Conservation (phyloP, 2,797 vertebrate genomes). For the Helarctos malayanus region DNA sequence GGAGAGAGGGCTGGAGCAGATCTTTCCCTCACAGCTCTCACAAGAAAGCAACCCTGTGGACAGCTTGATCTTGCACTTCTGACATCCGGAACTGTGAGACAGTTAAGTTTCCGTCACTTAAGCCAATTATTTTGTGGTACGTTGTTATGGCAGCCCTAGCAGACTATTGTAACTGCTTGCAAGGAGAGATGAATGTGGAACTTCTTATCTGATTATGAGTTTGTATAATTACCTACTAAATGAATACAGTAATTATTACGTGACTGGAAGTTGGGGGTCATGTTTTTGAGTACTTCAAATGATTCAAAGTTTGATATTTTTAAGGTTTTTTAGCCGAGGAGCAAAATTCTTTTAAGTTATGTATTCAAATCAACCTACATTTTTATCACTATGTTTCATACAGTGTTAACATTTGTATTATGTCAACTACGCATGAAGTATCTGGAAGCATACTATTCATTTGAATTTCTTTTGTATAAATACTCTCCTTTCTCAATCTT, state of each 20-base stretch:
- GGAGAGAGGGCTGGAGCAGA: background rate
- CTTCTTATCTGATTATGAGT: background rate
- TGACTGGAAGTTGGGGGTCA: background rate
- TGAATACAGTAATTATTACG: background rate
- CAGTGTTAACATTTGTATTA: background rate
- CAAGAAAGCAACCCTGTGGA: background rate
- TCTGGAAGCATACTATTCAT: background rate
- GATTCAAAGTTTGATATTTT: slow-evolving; percentile 12
- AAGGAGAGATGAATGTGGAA: background rate
- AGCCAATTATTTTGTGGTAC: background rate
- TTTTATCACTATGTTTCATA: background rate
- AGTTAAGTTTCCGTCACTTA: background rate
- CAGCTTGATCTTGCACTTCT: background rate
- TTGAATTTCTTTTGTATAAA: slow-evolving; percentile 27
- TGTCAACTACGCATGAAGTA: background rate
- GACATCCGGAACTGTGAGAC: background rate
- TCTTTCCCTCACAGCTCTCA: background rate
- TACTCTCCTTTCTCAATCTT: background rate
- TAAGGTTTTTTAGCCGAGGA: slow-evolving; percentile 35
- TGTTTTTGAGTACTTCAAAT: slow-evolving; percentile 36
- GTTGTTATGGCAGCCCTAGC: background rate
- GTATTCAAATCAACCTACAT: background rate
- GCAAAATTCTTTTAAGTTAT: slow-evolving; percentile 20
- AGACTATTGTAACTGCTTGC: background rate
- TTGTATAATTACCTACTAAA: background rate